These are phyloP conservation scores for Helicoverpa zea DNA, from an alignment of 1,140 invertebrate genomes.

Conservation along the genomic window DNA sequence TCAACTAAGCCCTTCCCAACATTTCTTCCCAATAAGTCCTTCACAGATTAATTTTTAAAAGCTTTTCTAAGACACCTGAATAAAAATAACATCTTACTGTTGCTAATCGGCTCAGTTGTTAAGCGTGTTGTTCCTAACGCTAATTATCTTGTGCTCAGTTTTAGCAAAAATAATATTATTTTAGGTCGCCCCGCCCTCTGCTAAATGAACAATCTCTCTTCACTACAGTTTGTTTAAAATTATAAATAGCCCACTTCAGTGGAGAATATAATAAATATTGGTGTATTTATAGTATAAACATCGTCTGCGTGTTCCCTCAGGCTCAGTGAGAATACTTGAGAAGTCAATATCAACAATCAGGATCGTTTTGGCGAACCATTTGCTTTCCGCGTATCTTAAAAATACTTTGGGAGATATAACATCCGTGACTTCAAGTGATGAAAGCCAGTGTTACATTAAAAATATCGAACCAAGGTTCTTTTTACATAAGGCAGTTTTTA, in stretches of 20 bases:
- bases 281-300: constrained; percentile 20
- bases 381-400: not conserved
- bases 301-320: not conserved
- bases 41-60: too few relatives aligned
- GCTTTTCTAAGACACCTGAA: too few relatives aligned
- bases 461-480: not conserved
- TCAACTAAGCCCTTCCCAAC: too few relatives aligned
- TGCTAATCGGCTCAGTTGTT: too few relatives aligned
- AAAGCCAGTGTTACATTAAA: not conserved
- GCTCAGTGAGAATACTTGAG: not conserved
- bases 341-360: constrained; percentile 18
- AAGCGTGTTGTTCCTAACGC: too few relatives aligned
- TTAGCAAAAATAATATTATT: constrained; percentile 2
- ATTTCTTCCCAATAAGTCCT: not conserved
- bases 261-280: constrained; percentile 16
- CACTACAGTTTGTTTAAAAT: constrained; percentile 6
- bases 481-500: not conserved
- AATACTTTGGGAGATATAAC: too few relatives aligned
- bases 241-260: constrained; percentile 4
- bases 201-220: constrained; percentile 9
- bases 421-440: not conserved
- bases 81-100: too few relatives aligned
- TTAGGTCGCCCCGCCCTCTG: not conserved
- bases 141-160: not conserved
- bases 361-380: constrained; percentile 15